Percentiles rank a stretch among this genome's conserved stretches.
These are phyloP conservation scores for Typhlomys cinereus DNA, from an alignment of 2,113 vertebrate genomes.

Conservation along the genomic window DNA sequence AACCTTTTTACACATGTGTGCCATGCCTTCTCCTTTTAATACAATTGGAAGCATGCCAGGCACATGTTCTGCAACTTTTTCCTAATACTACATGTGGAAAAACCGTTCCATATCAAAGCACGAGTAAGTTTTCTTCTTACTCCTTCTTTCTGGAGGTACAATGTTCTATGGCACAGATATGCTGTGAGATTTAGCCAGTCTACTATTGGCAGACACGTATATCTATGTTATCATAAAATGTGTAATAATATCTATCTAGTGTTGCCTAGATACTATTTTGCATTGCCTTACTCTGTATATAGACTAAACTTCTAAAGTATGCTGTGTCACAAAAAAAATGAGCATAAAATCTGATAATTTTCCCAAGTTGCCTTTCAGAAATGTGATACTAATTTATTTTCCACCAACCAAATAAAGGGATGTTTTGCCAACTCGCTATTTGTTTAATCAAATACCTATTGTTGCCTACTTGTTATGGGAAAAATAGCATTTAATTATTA, in stretches of 20 bases:
- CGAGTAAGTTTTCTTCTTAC: not conserved
- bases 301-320: not conserved
- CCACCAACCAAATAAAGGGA: not conserved
- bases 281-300: not conserved
- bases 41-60: not conserved
- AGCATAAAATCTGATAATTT: not conserved
- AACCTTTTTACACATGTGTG: not conserved
- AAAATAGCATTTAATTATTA: not conserved
- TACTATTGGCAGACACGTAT: not conserved
- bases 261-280: not conserved
- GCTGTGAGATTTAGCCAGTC: not conserved
- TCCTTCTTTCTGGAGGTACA: not conserved
- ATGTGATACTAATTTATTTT: not conserved
- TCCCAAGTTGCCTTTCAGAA: not conserved
- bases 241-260: not conserved
- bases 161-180: not conserved
- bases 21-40: not conserved
- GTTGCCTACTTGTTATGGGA: not conserved
- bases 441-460: slow-evolving; percentile 28
- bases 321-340: not conserved
- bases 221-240: not conserved
- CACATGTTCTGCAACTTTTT: not conserved
- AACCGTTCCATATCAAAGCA: not conserved
- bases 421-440: not conserved
- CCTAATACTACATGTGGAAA: not conserved